Evolutionary conservation across 2,113 vertebrate species (phyloP).

Genomic region (Misgurnus anguillicaudatus): DNA sequence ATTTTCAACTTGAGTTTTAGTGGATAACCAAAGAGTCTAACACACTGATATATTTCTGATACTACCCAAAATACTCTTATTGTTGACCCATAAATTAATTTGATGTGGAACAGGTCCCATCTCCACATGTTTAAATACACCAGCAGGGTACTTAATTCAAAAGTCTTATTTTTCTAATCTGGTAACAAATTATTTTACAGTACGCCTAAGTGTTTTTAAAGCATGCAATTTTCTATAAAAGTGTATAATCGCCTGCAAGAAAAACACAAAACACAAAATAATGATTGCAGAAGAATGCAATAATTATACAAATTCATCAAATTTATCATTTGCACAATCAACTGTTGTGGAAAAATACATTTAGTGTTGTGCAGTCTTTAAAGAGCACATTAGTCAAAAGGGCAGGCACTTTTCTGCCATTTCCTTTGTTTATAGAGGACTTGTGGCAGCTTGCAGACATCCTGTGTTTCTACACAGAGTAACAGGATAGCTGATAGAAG

Average conservation of each 20-base stretch:
- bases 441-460: slow-evolving; percentile 68
- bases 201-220: not conserved
- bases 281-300: not conserved
- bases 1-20: not conserved
- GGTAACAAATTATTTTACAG: slow-evolving; percentile 4
- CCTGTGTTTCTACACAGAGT: slow-evolving; percentile 58
- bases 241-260: not conserved
- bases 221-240: not conserved
- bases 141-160: not conserved
- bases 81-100: slow-evolving; percentile 30
- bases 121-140: not conserved
- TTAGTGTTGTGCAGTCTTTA: slow-evolving; percentile 26
- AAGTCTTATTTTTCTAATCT: not conserved
- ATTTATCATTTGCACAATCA: not conserved
- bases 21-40: not conserved
- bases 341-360: not conserved
- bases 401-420: slow-evolving; percentile 56
- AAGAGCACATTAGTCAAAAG: slow-evolving; percentile 50
- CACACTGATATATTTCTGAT: not conserved
- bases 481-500: slow-evolving; percentile 63
- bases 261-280: not conserved
- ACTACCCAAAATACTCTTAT: slow-evolving; percentile 33
- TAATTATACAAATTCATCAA: not conserved
- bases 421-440: slow-evolving; percentile 62
- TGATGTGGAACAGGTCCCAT: slow-evolving; percentile 36